phyloP scores from a whole-genome alignment of 64 coral and sea anemone genomes.

The Pocillopora verrucosa region DNA sequence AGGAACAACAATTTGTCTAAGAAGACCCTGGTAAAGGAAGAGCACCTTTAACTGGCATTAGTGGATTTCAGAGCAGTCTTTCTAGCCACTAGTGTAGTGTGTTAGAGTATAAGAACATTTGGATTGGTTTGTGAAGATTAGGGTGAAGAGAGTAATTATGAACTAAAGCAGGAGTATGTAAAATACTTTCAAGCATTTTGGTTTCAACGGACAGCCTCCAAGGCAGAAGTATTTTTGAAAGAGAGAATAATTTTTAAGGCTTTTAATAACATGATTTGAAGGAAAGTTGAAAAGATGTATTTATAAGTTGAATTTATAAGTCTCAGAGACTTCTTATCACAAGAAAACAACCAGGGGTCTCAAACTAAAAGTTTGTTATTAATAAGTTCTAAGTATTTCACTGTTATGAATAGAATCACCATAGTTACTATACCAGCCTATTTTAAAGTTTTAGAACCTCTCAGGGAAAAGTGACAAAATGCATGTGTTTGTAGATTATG shows the following conservation, averaged over 20 bases:
- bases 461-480: no score
- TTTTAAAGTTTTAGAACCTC: no score
- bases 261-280: conserved; percentile 1
- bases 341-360: neutral
- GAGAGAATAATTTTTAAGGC: conserved; percentile 1
- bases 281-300: neutral
- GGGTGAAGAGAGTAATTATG: neutral
- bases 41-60: no score
- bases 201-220: no score
- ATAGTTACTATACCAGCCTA: no score
- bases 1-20: neutral
- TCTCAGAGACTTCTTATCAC: neutral
- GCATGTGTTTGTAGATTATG: no score
- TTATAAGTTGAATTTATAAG: neutral
- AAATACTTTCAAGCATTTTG: neutral
- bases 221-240: conserved; percentile 26
- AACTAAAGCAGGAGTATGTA: neutral
- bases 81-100: no score
- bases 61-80: no score
- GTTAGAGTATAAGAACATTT: no score
- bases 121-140: neutral
- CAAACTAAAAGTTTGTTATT: neutral
- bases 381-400: neutral
- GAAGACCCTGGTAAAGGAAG: neutral
- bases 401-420: neutral